Percentiles rank a stretch among this genome's conserved stretches.
These are phyloP conservation scores for Lanistes nyassanus DNA, from an alignment of 1,140 invertebrate genomes.

Conservation along the genomic window DNA sequence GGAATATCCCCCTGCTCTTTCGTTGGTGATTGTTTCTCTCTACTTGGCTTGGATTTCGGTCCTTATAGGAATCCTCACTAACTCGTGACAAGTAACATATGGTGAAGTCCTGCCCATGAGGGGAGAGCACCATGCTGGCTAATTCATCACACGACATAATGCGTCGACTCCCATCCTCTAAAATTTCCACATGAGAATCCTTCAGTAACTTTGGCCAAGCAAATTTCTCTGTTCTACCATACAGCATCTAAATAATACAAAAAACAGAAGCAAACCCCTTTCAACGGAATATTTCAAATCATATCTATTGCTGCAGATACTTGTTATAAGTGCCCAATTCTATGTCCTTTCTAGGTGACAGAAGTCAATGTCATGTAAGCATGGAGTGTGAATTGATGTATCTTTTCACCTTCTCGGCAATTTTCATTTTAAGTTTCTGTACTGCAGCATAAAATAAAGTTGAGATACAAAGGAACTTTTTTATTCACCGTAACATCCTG, in stretches of 20 bases:
- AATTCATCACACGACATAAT: conserved; percentile 49
- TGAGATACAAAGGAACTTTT: no score
- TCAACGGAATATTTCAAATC: neutral
- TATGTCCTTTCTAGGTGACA: no score
- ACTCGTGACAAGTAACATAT: conserved; percentile 50
- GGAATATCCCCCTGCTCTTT: no score
- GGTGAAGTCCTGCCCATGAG: conserved; percentile 54
- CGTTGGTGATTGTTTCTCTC: neutral
- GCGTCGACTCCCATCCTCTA: conserved; percentile 46
- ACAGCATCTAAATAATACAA: conserved; percentile 48
- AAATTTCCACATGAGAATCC: conserved; percentile 36
- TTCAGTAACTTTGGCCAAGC: conserved; percentile 41
- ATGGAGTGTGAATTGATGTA: no score
- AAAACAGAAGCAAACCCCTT: conserved; percentile 11
- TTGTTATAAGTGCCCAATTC: no score
- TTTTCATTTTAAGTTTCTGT: no score
- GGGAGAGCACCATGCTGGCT: conserved; percentile 48
- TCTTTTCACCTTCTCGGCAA: no score
- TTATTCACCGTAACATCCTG: conserved; percentile 46
- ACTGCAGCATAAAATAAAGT: no score
- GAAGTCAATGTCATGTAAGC: no score
- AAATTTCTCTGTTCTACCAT: conserved; percentile 43
- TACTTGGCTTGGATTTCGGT: neutral
- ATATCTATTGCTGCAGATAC: no score
- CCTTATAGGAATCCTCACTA: conserved; percentile 35